Percentiles rank a stretch among this genome's conserved stretches.
phyloP scores from a whole-genome alignment of 1,140 invertebrate genomes.

The Lucilia cuprina region DNA sequence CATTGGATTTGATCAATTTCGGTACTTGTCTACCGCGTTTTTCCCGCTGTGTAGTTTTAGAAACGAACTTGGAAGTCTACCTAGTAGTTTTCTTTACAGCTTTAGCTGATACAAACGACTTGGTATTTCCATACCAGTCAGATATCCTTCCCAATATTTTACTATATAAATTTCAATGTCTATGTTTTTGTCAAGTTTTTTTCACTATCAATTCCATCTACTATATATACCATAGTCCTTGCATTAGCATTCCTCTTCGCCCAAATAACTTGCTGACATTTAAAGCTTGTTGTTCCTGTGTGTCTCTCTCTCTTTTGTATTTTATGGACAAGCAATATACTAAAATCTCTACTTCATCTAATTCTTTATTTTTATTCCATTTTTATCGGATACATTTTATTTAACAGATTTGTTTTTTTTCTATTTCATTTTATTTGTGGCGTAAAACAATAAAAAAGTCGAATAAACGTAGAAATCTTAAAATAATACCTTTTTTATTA shows the following conservation, averaged over 20 bases:
- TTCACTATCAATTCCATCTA: too few species aligned
- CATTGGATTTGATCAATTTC: too few species aligned
- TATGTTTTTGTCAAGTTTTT: too few species aligned
- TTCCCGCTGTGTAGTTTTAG: too few species aligned
- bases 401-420: neutral
- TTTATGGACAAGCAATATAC: neutral
- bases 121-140: too few species aligned
- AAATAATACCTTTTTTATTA: conserved; percentile 24
- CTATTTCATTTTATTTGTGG: neutral
- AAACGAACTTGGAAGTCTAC: too few species aligned
- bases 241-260: conserved; percentile 18
- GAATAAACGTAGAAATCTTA: neutral
- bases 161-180: too few species aligned
- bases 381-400: neutral
- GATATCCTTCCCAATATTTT: too few species aligned
- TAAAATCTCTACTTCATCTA: neutral
- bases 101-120: too few species aligned
- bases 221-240: neutral
- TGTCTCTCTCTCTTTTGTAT: too few species aligned
- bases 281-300: neutral
- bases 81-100: too few species aligned
- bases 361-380: neutral
- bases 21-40: too few species aligned
- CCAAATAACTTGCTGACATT: conserved; percentile 26
- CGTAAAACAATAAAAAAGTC: neutral